These are phyloP conservation scores for Oceanodroma tethys DNA, from an alignment of 2,113 vertebrate species.

Conservation along the genomic window DNA sequence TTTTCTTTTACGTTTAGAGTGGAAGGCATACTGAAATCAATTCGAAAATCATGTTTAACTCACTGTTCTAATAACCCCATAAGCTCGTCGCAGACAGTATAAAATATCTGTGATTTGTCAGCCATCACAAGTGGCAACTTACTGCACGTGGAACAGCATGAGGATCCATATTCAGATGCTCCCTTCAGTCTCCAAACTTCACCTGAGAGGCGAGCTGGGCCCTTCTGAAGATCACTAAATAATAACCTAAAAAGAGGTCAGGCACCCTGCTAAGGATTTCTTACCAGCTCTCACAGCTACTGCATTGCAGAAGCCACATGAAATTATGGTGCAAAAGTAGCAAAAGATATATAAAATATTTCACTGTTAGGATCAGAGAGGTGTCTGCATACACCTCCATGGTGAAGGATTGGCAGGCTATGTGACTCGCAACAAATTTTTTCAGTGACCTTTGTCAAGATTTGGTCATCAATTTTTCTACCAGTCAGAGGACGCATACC, in stretches of 20 bases:
- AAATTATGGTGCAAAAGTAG: not conserved
- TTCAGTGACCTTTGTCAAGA: not conserved
- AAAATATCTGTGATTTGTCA: not conserved
- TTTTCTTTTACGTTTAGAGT: not conserved
- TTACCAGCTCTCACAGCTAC: not conserved
- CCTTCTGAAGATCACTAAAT: rapidly evolving
- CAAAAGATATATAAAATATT: not conserved
- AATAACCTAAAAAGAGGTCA: not conserved
- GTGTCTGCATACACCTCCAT: not conserved
- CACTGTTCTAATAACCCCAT: not conserved
- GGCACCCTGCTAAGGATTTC: not conserved
- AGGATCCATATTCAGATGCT: not conserved
- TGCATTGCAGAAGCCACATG: not conserved
- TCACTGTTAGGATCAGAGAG: not conserved
- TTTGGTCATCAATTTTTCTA: not conserved
- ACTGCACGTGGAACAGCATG: not conserved
- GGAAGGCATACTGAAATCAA: not conserved
- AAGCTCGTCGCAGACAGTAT: not conserved
- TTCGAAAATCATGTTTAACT: not conserved
- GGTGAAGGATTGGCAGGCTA: not conserved
- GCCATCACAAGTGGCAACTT: not conserved
- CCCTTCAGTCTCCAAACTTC: not conserved
- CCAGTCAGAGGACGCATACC: not conserved
- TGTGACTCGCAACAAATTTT: rapidly evolving
- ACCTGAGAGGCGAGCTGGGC: not conserved